phyloP scores from a whole-genome alignment of 1,140 invertebrate species.

The Frieseomelitta varia region DNA sequence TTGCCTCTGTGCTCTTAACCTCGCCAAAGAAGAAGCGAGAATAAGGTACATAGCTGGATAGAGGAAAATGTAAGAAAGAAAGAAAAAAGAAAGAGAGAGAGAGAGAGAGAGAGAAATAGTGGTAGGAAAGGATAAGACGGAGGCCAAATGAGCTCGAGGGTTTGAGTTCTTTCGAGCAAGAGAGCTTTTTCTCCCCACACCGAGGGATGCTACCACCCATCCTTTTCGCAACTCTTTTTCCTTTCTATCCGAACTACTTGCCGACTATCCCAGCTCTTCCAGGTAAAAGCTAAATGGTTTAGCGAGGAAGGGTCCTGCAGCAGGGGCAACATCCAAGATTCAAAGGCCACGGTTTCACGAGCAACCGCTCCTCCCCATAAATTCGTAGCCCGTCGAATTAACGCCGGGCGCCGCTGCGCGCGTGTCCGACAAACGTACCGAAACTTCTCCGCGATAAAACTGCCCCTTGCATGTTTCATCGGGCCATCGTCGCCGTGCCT shows the following conservation, averaged over 20 bases:
- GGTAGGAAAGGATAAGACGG: not conserved
- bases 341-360: constrained; percentile 39
- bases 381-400: constrained; percentile 24
- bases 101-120: not conserved
- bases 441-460: constrained; percentile 16
- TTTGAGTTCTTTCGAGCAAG: constrained; percentile 44
- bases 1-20: constrained; percentile 11
- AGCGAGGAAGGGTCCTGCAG: constrained; percentile 39
- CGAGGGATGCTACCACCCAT: constrained; percentile 24
- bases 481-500: not conserved
- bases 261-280: constrained; percentile 31
- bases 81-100: not conserved
- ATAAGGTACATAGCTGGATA: not conserved
- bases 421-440: not conserved
- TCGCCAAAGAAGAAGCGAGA: not conserved
- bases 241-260: constrained; percentile 7
- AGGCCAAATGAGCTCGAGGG: constrained; percentile 63
- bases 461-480: constrained; percentile 11
- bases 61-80: not conserved
- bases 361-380: constrained; percentile 5
- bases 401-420: not conserved
- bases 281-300: constrained; percentile 64
- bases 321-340: constrained; percentile 32
- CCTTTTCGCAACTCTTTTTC: constrained; percentile 46
- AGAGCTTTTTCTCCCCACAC: constrained; percentile 41